phyloP scores from a whole-genome alignment of 2,797 vertebrate genomes.

The Odontamblyopus lacepedii region DNA sequence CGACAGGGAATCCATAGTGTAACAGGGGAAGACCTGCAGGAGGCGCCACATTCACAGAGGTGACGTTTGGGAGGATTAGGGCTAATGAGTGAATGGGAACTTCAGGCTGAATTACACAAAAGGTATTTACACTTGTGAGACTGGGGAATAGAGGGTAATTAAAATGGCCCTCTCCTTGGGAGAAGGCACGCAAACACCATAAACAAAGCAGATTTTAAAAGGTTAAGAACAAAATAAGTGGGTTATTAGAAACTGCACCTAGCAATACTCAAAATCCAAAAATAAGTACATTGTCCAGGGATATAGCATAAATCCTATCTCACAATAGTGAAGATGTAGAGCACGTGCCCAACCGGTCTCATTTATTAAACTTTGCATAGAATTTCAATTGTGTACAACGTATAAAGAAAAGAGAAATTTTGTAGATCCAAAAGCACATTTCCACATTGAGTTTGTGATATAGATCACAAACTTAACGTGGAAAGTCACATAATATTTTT shows the following conservation, averaged over 20 bases:
- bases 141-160: constrained; percentile 38
- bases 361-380: no score
- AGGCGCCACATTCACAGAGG: constrained; percentile 44
- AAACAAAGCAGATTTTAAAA: neutral
- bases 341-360: neutral
- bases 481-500: no score
- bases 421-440: no score
- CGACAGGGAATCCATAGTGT: constrained; percentile 75
- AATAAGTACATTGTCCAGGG: neutral
- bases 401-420: no score
- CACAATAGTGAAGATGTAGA: neutral
- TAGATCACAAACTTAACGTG: no score
- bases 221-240: neutral
- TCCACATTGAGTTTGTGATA: no score
- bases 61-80: constrained; percentile 40
- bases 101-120: constrained; percentile 56
- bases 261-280: neutral
- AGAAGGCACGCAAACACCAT: constrained; percentile 14
- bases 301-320: neutral
- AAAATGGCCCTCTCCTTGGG: constrained; percentile 30
- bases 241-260: neutral
- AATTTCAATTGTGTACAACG: no score
- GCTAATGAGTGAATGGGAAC: constrained; percentile 65
- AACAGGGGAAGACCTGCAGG: constrained; percentile 59
- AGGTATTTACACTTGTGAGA: constrained; percentile 62